Evolutionary conservation across 1,140 invertebrate genomes (phyloP).

Genomic region (Halictus rubicundus): DNA sequence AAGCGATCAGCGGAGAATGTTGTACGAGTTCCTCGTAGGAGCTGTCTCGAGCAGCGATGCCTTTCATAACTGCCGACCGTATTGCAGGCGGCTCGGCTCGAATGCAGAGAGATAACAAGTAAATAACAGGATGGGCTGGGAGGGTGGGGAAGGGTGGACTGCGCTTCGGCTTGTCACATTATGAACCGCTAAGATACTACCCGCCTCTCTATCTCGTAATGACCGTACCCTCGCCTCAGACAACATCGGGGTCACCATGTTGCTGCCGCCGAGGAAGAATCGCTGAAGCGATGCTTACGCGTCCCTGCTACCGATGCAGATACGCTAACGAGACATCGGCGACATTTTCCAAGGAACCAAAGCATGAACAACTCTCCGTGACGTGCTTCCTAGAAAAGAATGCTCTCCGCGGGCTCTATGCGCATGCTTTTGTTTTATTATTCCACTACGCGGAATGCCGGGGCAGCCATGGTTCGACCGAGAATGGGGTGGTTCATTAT

Average conservation of each 20-base stretch:
- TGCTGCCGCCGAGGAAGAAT: not conserved
- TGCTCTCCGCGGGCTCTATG: too few species aligned
- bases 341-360: slow-evolving; percentile 30
- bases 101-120: slow-evolving; percentile 48
- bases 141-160: not conserved
- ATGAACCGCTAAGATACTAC: slow-evolving; percentile 22
- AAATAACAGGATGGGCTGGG: slow-evolving; percentile 44
- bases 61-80: slow-evolving; percentile 37
- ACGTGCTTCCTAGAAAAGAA: too few species aligned
- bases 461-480: too few species aligned
- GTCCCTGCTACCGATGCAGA: slow-evolving; percentile 35
- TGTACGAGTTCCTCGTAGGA: not conserved
- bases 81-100: not conserved
- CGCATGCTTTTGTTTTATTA: too few species aligned
- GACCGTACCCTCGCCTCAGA: not conserved
- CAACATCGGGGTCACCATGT: not conserved
- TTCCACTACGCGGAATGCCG: too few species aligned
- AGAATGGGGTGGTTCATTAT: too few species aligned
- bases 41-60: slow-evolving; percentile 4
- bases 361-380: not conserved
- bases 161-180: slow-evolving; percentile 39
- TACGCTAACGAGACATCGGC: slow-evolving; percentile 63
- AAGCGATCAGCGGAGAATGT: not conserved
- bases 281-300: slow-evolving; percentile 35
- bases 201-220: slow-evolving; percentile 18